Base-by-base conservation (phyloP, 2,113 vertebrate species). In the Ailuropoda melanoleuca region DNA sequence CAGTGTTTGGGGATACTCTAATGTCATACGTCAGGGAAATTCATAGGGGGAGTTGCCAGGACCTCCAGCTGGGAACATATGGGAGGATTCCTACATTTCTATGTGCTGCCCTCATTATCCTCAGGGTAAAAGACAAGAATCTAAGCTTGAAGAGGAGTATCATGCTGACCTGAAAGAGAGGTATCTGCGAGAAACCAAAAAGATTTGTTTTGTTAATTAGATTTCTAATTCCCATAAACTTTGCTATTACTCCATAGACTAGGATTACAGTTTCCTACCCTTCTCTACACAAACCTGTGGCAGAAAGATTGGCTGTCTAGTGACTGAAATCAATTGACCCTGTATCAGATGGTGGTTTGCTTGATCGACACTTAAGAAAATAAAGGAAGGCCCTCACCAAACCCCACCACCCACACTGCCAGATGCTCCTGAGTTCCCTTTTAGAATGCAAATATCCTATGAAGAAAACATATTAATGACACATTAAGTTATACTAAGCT, bases 161-260 rank as follows among this genome's bases (percentile, higher is more conserved):
- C 34, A 70, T 34, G 72, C 58, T 96, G 88, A 97, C 21, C 80
- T 87, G 55, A 94, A 95, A 88, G 26, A 93, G 24, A 43, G 2
- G 26, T 81, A 93, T 48, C 19, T 46, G 62, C 53, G 34, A 58
- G 43, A 93, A 96, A 78, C n/a, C 29, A 62, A 85, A 78, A 94
- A 85, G 29, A 88, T 80, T 31, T 84, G n/a, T 62, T 95, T 88
- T 82, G 50, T 95, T 95, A 88, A 72, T 94, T 92, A 83, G 18
- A 90, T 90, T 72, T 83, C 70, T 77, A 94, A 93, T 86, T 90
- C 31, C 48, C 24, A 15, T 82, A 97, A 89, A 9, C 26, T 39
- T 81, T 37, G 15, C 24, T 78, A 17, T 81, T 81, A 91, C 17
- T 75, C 23, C 29, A 66, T 0, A 93, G 24, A 70, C 43, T 26